These are phyloP conservation scores for Manis crassicaudata DNA, from an alignment of 2,797 vertebrate genomes.

Conservation along the genomic window DNA sequence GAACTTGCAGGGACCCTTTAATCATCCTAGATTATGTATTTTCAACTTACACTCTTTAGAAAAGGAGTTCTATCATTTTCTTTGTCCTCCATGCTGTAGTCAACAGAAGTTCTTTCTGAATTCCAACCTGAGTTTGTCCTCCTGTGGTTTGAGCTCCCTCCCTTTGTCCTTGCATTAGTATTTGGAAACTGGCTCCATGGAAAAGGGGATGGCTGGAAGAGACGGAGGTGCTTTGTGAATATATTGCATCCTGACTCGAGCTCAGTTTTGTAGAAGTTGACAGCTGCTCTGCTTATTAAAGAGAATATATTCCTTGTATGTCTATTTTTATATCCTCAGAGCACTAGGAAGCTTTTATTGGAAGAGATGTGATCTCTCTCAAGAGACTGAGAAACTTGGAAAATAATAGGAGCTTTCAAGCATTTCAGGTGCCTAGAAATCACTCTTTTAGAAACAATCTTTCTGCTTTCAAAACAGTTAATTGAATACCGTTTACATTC, in stretches of 20 bases:
- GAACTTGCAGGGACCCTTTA: not conserved
- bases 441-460: conserved; percentile 33
- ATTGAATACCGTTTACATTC: conserved; percentile 73
- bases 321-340: conserved; percentile 66
- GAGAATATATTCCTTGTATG: not conserved
- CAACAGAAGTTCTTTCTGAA: not conserved
- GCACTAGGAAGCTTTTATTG: not conserved
- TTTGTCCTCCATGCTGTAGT: not conserved
- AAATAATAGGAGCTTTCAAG: conserved; percentile 39
- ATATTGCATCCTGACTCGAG: not conserved
- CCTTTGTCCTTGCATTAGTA: not conserved
- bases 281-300: conserved; percentile 46
- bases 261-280: conserved; percentile 50
- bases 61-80: conserved; percentile 11
- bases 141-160: not conserved
- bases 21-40: not conserved
- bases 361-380: conserved; percentile 34
- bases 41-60: not conserved
- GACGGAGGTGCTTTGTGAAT: not conserved
- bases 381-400: conserved; percentile 9
- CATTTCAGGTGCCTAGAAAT: conserved; percentile 45
- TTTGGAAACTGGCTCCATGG: not conserved
- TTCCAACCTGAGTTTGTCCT: not conserved
- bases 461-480: conserved; percentile 69
- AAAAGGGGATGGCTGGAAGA: not conserved